phyloP scores from a whole-genome alignment of 2,113 vertebrate species.

The Proterorhinus semilunaris region DNA sequence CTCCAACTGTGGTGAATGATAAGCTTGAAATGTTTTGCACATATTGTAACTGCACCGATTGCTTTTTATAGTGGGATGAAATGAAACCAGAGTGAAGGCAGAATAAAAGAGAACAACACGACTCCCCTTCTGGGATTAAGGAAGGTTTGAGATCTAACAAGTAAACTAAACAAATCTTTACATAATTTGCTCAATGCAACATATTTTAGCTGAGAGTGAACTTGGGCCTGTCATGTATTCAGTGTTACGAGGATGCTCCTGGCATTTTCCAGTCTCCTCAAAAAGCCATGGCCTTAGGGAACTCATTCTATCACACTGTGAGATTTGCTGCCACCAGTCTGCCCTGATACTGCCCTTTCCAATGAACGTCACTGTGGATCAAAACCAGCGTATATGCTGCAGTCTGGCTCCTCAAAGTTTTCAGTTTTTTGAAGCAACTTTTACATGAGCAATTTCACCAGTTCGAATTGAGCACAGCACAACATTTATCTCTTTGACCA shows the following conservation, averaged over 20 bases:
- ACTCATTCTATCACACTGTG: constrained; percentile 45
- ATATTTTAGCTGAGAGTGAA: background rate
- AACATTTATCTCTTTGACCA: constrained; percentile 19
- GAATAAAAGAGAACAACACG: too few species aligned
- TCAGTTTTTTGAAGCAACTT: constrained; percentile 33
- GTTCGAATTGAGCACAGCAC: background rate
- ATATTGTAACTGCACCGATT: too few species aligned
- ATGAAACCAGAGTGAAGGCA: too few species aligned
- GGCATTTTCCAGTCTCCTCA: constrained; percentile 43
- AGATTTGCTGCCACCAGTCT: constrained; percentile 40
- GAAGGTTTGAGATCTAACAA: background rate
- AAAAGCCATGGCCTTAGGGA: constrained; percentile 46
- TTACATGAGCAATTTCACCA: constrained; percentile 12
- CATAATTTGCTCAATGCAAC: background rate
- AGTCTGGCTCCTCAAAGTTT: constrained; percentile 17
- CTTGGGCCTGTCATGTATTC: constrained; percentile 3
- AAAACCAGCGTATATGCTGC: constrained; percentile 1
- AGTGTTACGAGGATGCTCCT: constrained; percentile 41
- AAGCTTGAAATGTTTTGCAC: too few species aligned
- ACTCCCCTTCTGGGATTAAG: too few species aligned
- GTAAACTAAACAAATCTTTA: background rate
- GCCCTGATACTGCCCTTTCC: constrained; percentile 19
- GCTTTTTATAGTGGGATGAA: too few species aligned
- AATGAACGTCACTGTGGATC: constrained; percentile 14
- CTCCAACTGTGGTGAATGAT: background rate